phyloP scores from a whole-genome alignment of 2,113 vertebrate species.

The Sclerurus mexicanus region DNA sequence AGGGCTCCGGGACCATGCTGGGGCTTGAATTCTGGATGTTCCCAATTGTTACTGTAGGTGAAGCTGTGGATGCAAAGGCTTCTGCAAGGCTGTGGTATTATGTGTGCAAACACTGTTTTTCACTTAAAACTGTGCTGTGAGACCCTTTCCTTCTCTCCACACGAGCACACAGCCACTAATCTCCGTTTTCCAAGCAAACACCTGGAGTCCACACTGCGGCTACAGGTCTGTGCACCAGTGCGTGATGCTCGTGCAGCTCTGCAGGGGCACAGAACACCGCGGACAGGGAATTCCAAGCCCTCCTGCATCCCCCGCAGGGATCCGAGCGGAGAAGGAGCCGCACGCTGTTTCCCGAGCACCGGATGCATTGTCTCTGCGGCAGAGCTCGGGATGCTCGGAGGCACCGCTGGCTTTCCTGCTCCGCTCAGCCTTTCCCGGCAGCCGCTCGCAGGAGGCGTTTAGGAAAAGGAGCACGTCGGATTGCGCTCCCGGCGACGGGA shows the following conservation, averaged over 20 bases:
- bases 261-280: background rate
- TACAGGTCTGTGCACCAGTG: background rate
- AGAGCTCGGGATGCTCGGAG: background rate
- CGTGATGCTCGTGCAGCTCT: rapidly evolving
- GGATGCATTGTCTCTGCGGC: background rate
- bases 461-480: background rate
- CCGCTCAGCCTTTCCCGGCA: background rate
- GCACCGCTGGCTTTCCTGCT: background rate
- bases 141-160: background rate
- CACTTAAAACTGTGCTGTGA: rapidly evolving
- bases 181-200: background rate
- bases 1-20: background rate
- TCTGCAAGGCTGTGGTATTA: rapidly evolving
- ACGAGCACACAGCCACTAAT: background rate
- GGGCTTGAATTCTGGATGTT: rapidly evolving
- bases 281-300: rapidly evolving
- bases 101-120: rapidly evolving
- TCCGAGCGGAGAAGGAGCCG: background rate
- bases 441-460: background rate
- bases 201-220: rapidly evolving
- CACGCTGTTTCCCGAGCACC: rapidly evolving
- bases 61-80: background rate
- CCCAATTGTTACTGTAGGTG: rapidly evolving
- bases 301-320: background rate
- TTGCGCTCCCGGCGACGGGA: background rate